Base-by-base conservation (phyloP, 2,797 vertebrate genomes). In the Rhynchotus rufescens region DNA sequence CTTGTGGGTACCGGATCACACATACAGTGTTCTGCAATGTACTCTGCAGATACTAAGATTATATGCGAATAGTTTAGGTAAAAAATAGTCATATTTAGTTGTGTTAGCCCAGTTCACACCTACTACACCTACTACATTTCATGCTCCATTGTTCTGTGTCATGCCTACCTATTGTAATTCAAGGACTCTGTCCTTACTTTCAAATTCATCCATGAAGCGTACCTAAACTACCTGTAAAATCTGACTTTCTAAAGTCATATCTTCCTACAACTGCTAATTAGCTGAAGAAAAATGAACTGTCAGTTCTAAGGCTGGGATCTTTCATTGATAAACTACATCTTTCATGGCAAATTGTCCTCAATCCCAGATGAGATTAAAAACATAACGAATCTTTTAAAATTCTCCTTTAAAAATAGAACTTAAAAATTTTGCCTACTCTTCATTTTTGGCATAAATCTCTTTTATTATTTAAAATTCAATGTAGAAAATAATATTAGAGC, bases 41-140 rank as follows among this genome's bases (percentile, higher is more conserved):
- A 23, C 38, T 65, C 4, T 5, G 57, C 23, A 81, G 22, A 81
- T 34, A 3, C 1, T 20, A 56, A 3, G 3, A 4, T 34, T 79
- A 64, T 65, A 84, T 20, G 67, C 10, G 72, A 57, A 79, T 17
- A 4, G 13, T 2, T 26, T 49, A 49, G 2, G 7, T 22, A 23
- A 7, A 20, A 21, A 44, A 20, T 4, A 8, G 1, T 47, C 1
- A 2, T 52, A 28, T 72, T 51, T 68, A 1, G 0, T 57, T 69
- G 4, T 68, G 8, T 5, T 42, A n/a, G 12, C 61, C 71, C 28
- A 64, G 22, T 82, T 77, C 45, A 32, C 16, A 56, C 10, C 7
- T 64, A 15, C 49, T 38, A 3, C 7, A 47, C 4, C 40, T 40
- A 40, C 40, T 40, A 40, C 47, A 36, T 40, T 60, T 56, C 54